Evolutionary conservation across 2,888 invertebrate species (phyloP).

Genomic region (Graphium colonna): DNA sequence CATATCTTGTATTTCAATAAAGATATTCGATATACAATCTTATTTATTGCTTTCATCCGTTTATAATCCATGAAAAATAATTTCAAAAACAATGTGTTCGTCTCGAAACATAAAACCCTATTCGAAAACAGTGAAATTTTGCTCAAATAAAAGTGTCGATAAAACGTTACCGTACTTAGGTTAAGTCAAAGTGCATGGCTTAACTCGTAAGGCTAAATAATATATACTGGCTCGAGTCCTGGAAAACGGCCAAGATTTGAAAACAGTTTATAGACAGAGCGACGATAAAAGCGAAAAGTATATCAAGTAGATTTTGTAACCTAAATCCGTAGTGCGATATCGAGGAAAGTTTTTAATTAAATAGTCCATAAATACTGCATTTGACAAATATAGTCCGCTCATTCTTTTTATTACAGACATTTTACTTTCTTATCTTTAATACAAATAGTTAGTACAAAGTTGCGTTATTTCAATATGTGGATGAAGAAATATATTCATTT

Average conservation of each 20-base stretch:
- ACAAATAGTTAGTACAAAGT: too few species aligned
- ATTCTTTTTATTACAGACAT: background rate
- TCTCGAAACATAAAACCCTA: background rate
- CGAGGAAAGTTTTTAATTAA: background rate
- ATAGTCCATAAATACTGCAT: background rate
- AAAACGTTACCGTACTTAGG: conserved; percentile 13
- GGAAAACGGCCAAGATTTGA: conserved; percentile 20
- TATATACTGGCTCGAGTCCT: conserved; percentile 14
- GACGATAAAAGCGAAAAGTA: conserved; percentile 22
- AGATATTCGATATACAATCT: too few species aligned
- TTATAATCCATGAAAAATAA: background rate
- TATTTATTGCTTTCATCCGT: background rate
- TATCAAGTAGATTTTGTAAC: conserved; percentile 18
- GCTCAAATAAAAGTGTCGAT: conserved; percentile 18
- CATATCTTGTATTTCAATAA: too few species aligned
- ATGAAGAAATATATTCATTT: too few species aligned
- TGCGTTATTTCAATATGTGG: too few species aligned
- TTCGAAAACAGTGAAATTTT: background rate
- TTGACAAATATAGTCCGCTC: background rate
- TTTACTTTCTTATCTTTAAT: too few species aligned
- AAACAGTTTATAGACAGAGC: conserved; percentile 17
- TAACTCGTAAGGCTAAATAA: conserved; percentile 21
- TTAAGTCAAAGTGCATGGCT: conserved; percentile 19
- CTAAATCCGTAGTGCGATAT: conserved; percentile 4
- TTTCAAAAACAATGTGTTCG: background rate